Percentiles rank a stretch among this genome's conserved stretches.
Evolutionary conservation across 1,140 invertebrate genomes (phyloP).

Genomic region (Drosophila kohkoa): DNA sequence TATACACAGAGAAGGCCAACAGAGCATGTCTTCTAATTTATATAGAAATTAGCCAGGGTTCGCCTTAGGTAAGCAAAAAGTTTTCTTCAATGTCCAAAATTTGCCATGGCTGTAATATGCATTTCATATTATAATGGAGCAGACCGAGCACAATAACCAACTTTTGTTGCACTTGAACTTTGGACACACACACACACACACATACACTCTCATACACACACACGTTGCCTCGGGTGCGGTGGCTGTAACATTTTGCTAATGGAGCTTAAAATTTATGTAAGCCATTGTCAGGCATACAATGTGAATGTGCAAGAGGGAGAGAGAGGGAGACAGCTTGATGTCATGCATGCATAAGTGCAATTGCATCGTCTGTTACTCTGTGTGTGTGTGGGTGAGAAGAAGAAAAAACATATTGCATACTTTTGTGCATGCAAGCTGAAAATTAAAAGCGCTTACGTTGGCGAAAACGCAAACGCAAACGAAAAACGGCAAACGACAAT

Average conservation of each 20-base stretch:
- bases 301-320: constrained; percentile 17
- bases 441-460: constrained; percentile 81
- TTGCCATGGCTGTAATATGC: constrained; percentile 69
- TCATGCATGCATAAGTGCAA: constrained; percentile 80
- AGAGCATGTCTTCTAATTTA: constrained; percentile 61
- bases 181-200: constrained; percentile 23
- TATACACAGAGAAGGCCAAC: background rate
- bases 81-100: constrained; percentile 70
- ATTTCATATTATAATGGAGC: constrained; percentile 66
- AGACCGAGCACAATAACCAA: constrained; percentile 61
- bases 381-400: background rate
- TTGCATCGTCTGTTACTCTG: constrained; percentile 21
- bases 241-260: constrained; percentile 79
- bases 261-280: constrained; percentile 83
- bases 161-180: constrained; percentile 80
- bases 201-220: constrained; percentile 21
- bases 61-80: constrained; percentile 64
- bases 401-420: constrained; percentile 77
- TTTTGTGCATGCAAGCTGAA: constrained; percentile 83
- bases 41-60: constrained; percentile 70
- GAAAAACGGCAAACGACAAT: constrained; percentile 50
- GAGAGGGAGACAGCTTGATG: constrained; percentile 45
- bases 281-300: constrained; percentile 66
- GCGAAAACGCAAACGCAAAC: constrained; percentile 30
- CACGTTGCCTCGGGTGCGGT: constrained; percentile 68